Base-by-base conservation (phyloP, 2,113 vertebrate genomes). In the Sciurus niger region DNA sequence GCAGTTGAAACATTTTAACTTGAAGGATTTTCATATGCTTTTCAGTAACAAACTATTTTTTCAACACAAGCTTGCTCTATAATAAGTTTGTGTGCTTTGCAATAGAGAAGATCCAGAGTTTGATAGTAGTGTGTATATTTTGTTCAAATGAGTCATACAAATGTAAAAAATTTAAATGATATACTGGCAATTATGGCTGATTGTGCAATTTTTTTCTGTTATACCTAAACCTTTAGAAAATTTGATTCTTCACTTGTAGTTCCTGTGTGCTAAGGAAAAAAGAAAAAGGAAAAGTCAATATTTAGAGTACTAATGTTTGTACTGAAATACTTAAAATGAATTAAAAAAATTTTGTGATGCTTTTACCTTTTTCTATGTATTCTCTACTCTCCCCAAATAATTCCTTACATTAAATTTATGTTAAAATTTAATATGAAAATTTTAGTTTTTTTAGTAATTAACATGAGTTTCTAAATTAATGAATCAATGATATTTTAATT, bases 381-480 rank as follows among this genome's bases (percentile, higher is more conserved):
- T 94, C 28, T 79, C 20, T 2, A 40, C 13, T 78, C 8, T 90
- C 25, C n/a, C 43, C 1, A 84, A 34, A 84, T 58, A 90, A 63
- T 84, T 65, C 30, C 40, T 67, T 74, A 1, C 74, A 43, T 17
- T 86, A 48, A 95, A 90, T 11, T 88, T 90, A 43, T 94, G 70
- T 70, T 97, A 93, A 94, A 80, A 82, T 40, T 63, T 85, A 85
- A 40, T 18, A 17, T 83, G 20, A 83, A 88, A 73, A n/a, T 53
- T 90, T 91, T 63, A 18, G 40, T 40, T 40, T 63, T 80, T 70
- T 90, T 51, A 73, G 6, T 88, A 25, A 58, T 37, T 95, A 79
- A 89, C 92, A 77, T 70, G 58, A 83, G 30, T 55, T n/a, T 84
- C 6, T 80, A 37, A 97, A 84, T 78, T 87, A 77, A 89, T 83